Evolutionary conservation across 1,140 invertebrate genomes (phyloP), one percentile per base, ranked within the genome.

Genomic region (Pogonomyrmex barbatus): DNA sequence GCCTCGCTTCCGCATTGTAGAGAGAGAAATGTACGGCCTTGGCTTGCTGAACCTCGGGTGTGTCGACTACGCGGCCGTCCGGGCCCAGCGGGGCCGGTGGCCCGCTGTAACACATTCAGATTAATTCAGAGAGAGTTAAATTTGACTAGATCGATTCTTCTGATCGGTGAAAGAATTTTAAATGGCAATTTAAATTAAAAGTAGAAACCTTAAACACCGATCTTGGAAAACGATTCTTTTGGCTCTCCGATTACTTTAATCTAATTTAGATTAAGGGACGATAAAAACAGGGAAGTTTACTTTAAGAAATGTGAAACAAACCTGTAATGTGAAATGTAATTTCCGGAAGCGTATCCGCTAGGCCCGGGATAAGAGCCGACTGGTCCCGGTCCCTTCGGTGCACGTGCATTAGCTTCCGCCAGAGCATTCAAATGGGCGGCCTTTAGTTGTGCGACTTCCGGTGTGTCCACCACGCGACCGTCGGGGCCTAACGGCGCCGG

Each of bases 31-130:
- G 96, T 58, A 96, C 94, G 1, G 95, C 95, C 89, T 96, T 96
- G 47, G 96, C 96, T 54, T 96, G 95, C 71, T 96, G 95, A 4
- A 97, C 96, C 91, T 96, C 96, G 68, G 96, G 95, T 2, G 96
- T 96, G 88, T 97, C 96, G 2, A 96, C 92, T 33, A 96, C 96
- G 5, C 96, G 94, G 14, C 96, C 96, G 54, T 96, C 95, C 4
- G 95, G 94, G 17, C 95, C 96, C 12, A 96, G 83, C 4, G 95
- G 95, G 24, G 96, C 95, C 87, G 94, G 94, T 63, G 94, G 94
- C 52, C 94, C 94, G 54, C 94, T 95, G 67, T 5, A 60, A 58
- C 9, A 30, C 5, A 65, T 36, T 85, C n/a, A 56, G n/a, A 65
- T 0, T 36, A 73, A 36, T 65, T 76, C 12, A n/a, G 4, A 58